Evolutionary conservation across 2,888 invertebrate genomes (phyloP), one percentile per base, ranked within the genome.

Genomic region (Rhagonycha lutea): DNA sequence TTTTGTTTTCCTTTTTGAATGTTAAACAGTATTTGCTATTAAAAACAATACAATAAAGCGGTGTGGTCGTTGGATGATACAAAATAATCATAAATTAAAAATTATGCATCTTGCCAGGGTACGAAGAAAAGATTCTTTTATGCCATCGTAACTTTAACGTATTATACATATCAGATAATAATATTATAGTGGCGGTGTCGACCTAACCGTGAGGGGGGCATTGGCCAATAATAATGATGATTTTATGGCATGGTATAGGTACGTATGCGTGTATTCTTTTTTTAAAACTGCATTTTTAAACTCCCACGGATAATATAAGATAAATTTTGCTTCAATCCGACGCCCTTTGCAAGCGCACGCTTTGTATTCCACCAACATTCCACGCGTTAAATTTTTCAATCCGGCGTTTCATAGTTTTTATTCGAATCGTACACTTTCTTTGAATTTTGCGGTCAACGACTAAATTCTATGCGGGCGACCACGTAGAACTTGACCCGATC

Each of bases 231-330:
- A 75, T 78, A 26, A 75, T 80, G 82, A 75, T 73, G 82, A 83
- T 83, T 83, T 83, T 82, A 80, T 83, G 82, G 75, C 81, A 81
- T 81, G 83, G 83, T 83, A 82, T 82, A 83, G n/a, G 47, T 83
- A 83, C 47, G 47, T 83, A 80, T 76, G 79, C 47, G 69, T 61
- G 29, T 81, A 80, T 81, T 81, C 78, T 79, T 81, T 82, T 83
- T 65, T 65, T 80, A 80, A 82, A 81, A 82, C 81, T 82, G 82
- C 82, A 83, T 82, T 83, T 83, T 83, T 83, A 80, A 81, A 82
- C 82, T 81, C 82, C 82, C 81, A 83, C 83, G 80, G 83, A 81
- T 82, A 80, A 81, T 80, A 47, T 47, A 47, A 47, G n/a, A 47
- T 47, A 47, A 47, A 47, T 47, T 47, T 47, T 47, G 7, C 47